Base-by-base conservation (phyloP, 2,888 invertebrate genomes). In the Norana najaformis region DNA sequence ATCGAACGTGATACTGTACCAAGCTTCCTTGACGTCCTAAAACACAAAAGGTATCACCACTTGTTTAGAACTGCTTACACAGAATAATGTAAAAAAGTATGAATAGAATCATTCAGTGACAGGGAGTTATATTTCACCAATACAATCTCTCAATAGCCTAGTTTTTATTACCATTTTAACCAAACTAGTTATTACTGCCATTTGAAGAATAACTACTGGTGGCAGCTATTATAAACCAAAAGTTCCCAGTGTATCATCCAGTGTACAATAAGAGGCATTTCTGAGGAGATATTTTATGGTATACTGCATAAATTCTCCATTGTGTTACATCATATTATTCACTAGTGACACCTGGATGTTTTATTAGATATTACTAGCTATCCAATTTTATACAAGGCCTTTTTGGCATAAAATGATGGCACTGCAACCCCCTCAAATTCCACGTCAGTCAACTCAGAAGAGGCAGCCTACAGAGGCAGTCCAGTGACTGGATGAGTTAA, bases 1-100 rank as follows among this genome's bases (percentile, higher is more conserved):
- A 98, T 90, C 97, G 96, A 0, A 98, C 97, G 94, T 98, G 98
- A 92, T 95, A 95, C 38, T 88, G 90, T 39, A 88, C 90, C 39
- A 41, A 41, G n/a, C 38, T 88, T 35, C 88, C 88, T 34, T 90
- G 85, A 8, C 90, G 41, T 0, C 89, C 90, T 88, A n/a, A 36
- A 47, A n/a, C n/a, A 69, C 69, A 69, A 53, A 53, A 30, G 30
- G 53, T 53, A 8, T 53, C 53, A 53, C 23, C 53, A 53, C 13
- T 18, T 47, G 47, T 47, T 47, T 47, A n/a, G n/a, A n/a, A n/a
- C 18, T 47, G 47, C 13, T 47, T 47, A 47, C 13, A 18, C 47
- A 47, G 47, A 47, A 69, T 69, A 69, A 69, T 69, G 69, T 69
- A n/a, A 30, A 47, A 23, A 47, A 47, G 47, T 47, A 47, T 47